Evolutionary conservation across 2,888 invertebrate genomes (phyloP).

Genomic region (Orthosia incerta): DNA sequence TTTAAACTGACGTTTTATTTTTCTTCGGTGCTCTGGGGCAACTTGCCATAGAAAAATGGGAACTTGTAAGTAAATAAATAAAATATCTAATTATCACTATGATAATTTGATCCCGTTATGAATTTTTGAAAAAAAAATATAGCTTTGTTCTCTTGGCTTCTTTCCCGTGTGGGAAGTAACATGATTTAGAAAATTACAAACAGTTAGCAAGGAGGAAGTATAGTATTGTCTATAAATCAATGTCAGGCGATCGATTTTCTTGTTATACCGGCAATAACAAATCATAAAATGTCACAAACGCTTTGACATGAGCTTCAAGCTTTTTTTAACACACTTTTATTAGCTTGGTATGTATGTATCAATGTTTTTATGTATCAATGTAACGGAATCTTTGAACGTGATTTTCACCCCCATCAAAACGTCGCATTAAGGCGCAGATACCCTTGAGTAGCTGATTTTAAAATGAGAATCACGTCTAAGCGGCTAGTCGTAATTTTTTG

Average conservation of each 20-base stretch:
- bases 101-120: slow-evolving; percentile 39
- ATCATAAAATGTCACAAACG: slow-evolving; percentile 10
- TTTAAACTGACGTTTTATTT: too few species aligned
- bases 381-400: too few species aligned
- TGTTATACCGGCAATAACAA: slow-evolving; percentile 6
- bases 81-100: slow-evolving; percentile 4
- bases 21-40: too few species aligned
- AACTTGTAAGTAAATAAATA: slow-evolving; percentile 22
- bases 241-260: slow-evolving; percentile 4
- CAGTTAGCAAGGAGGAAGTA: slow-evolving; percentile 29
- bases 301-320: not conserved
- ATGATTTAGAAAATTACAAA: slow-evolving; percentile 38
- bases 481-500: too few species aligned
- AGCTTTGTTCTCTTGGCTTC: slow-evolving; percentile 39
- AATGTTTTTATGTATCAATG: too few species aligned
- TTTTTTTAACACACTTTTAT: too few species aligned
- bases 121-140: slow-evolving; percentile 39
- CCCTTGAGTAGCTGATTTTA: too few species aligned
- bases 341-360: too few species aligned
- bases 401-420: too few species aligned
- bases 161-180: slow-evolving; percentile 45
- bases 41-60: too few species aligned
- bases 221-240: slow-evolving; percentile 26
- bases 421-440: too few species aligned
- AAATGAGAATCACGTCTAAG: too few species aligned